Evolutionary conservation across 2,888 invertebrate species (phyloP).

Genomic region (Willowsia nigromaculata): DNA sequence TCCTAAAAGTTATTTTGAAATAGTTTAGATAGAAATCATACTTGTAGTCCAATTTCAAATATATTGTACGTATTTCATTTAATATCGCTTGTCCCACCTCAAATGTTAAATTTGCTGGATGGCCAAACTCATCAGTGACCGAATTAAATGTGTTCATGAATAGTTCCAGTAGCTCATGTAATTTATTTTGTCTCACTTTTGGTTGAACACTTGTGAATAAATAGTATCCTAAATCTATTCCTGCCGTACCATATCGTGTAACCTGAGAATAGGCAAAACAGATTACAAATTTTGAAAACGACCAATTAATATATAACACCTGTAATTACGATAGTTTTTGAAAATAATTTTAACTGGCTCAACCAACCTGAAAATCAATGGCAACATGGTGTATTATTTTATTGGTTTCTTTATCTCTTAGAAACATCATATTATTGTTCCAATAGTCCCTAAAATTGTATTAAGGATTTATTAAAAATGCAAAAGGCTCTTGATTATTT

Average conservation of each 20-base stretch:
- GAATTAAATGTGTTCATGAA: conserved; percentile 56
- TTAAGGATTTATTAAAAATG: not conserved
- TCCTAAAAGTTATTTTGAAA: too few relatives aligned
- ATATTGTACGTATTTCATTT: too few relatives aligned
- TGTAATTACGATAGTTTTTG: not conserved
- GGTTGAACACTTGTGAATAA: conserved; percentile 61
- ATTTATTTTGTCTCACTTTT: conserved; percentile 37
- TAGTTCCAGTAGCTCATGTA: conserved; percentile 52
- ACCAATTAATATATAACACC: not conserved
- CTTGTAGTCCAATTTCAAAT: too few relatives aligned
- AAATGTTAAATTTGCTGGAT: conserved; percentile 12
- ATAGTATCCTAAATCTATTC: conserved; percentile 66
- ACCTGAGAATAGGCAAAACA: not conserved
- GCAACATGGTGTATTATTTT: conserved; percentile 18
- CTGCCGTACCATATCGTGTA: conserved; percentile 35
- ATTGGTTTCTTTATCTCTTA: not conserved
- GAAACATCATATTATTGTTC: conserved; percentile 44
- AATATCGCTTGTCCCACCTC: conserved; percentile 26
- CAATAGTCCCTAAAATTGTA: conserved; percentile 25
- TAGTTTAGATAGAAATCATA: too few relatives aligned
- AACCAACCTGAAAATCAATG: conserved; percentile 34
- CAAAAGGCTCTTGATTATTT: not conserved
- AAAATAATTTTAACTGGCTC: not conserved
- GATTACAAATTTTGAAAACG: not conserved
- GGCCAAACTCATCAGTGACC: not conserved